phyloP scores from a whole-genome alignment of 2,113 vertebrate genomes.

The Pica pica region DNA sequence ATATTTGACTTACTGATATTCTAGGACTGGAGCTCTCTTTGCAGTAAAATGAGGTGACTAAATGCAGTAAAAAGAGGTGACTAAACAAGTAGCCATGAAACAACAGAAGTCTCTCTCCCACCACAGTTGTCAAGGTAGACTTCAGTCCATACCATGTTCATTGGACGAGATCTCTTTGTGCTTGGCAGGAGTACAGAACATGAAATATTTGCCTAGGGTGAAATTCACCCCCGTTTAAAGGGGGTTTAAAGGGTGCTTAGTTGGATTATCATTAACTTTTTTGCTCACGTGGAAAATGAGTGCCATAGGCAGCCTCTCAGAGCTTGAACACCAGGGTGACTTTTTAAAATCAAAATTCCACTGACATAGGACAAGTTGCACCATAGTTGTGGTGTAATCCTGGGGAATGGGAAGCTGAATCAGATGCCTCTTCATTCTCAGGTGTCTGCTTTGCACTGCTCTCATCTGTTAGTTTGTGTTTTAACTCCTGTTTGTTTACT shows the following conservation, averaged over 20 bases:
- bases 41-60: background rate
- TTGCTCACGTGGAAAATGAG: background rate
- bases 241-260: background rate
- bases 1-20: background rate
- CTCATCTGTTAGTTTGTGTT: background rate
- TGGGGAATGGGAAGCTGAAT: background rate
- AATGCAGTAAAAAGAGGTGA: background rate
- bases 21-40: background rate
- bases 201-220: background rate
- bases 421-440: background rate
- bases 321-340: background rate
- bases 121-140: background rate
- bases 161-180: background rate
- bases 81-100: background rate
- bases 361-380: background rate
- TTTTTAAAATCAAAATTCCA: background rate
- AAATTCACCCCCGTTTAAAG: slow-evolving; percentile 20
- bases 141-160: background rate
- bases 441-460: slow-evolving; percentile 9
- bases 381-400: background rate
- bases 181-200: background rate
- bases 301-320: background rate
- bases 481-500: slow-evolving; percentile 18
- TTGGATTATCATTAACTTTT: slow-evolving; percentile 20
- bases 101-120: background rate